phyloP scores from a whole-genome alignment of 2,113 vertebrate species.

The Pantherophis guttatus region DNA sequence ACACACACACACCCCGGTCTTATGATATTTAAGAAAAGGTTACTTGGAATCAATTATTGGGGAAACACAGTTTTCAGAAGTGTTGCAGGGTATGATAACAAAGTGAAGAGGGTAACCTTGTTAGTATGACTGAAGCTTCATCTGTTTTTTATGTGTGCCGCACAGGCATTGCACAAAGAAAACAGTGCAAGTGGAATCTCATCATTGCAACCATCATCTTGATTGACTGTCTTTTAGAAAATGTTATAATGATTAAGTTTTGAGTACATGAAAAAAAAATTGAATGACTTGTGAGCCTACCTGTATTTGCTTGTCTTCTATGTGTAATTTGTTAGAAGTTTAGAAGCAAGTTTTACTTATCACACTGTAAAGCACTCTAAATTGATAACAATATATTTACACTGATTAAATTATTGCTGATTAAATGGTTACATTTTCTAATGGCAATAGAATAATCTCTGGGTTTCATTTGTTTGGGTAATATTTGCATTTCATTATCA shows the following conservation, averaged over 20 bases:
- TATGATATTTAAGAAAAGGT: background rate
- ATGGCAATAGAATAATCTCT: background rate
- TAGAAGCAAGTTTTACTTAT: background rate
- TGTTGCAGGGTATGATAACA: background rate
- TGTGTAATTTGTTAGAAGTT: background rate
- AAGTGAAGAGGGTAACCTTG: background rate
- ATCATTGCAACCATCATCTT: background rate
- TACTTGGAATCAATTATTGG: background rate
- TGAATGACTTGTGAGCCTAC: background rate
- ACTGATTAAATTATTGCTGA: background rate
- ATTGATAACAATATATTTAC: background rate
- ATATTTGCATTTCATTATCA: background rate
- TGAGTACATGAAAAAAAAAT: background rate
- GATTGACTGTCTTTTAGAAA: background rate
- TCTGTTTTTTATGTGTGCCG: background rate
- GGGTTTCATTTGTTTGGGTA: background rate
- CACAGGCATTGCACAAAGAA: background rate
- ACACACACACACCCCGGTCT: too few relatives aligned
- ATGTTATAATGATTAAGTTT: background rate
- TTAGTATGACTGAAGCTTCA: background rate
- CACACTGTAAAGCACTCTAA: background rate
- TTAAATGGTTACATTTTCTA: background rate
- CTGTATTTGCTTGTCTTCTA: background rate
- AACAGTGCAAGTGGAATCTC: background rate
- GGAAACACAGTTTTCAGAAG: background rate